phyloP scores from a whole-genome alignment of 2,888 invertebrate genomes.

The Xanthia icteritia region DNA sequence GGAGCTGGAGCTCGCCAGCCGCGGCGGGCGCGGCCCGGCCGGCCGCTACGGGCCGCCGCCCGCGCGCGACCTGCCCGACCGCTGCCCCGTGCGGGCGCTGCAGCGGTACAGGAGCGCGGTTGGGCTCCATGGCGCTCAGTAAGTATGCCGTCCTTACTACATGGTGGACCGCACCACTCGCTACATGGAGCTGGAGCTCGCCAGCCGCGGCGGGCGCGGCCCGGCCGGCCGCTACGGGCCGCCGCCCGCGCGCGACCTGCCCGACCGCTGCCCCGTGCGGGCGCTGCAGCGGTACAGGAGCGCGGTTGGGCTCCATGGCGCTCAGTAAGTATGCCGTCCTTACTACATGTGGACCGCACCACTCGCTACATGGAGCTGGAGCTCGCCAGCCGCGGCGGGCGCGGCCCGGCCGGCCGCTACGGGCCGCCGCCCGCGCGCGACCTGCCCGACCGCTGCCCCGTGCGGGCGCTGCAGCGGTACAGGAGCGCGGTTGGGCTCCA shows the following conservation, averaged over 20 bases:
- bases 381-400: slow-evolving; percentile 78
- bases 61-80: slow-evolving; percentile 74
- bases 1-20: slow-evolving; percentile 80
- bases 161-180: slow-evolving; percentile 91
- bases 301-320: slow-evolving; percentile 83
- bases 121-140: slow-evolving; percentile 90
- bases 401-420: slow-evolving; percentile 81
- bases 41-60: slow-evolving; percentile 82
- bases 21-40: slow-evolving; percentile 84
- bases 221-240: slow-evolving; percentile 80
- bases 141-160: no score
- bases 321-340: no score
- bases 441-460: slow-evolving; percentile 83
- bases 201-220: slow-evolving; percentile 83
- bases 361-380: slow-evolving; percentile 86
- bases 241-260: slow-evolving; percentile 76
- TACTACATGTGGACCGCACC: slow-evolving; percentile 91
- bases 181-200: slow-evolving; percentile 83
- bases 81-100: slow-evolving; percentile 88
- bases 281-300: slow-evolving; percentile 91
- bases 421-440: slow-evolving; percentile 81
- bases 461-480: slow-evolving; percentile 90
- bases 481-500: slow-evolving; percentile 84
- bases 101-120: slow-evolving; percentile 89
- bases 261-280: slow-evolving; percentile 86